A percentile compares a stretch with the other conserved stretches of the same genome.
Conservation (phyloP, 2,113 vertebrate genomes). For the Mus pahari region DNA sequence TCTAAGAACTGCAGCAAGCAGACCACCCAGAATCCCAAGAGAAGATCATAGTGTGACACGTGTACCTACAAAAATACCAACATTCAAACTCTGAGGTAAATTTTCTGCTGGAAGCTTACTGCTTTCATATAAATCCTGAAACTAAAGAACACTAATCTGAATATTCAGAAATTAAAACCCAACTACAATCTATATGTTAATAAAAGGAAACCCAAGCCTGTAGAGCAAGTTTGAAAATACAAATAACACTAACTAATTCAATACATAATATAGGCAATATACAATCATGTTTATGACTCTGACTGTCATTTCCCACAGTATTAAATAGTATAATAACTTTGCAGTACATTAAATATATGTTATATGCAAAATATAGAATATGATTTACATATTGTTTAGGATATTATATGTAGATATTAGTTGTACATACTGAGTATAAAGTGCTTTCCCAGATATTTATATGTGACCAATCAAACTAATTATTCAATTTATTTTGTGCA, state of each 20-base stretch:
- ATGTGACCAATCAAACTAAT: neutral
- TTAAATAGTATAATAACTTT: neutral
- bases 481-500: neutral
- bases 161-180: neutral
- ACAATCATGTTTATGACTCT: neutral
- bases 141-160: neutral
- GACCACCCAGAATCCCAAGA: no score
- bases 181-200: neutral
- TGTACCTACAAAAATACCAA: neutral
- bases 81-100: neutral
- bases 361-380: neutral
- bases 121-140: neutral
- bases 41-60: no score
- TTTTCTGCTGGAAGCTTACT: neutral
- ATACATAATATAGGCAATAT: neutral
- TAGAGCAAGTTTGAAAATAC: neutral
- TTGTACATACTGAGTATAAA: neutral
- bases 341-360: neutral
- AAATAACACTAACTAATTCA: conserved; percentile 19
- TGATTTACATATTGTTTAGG: neutral
- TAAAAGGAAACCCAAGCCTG: neutral
- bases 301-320: neutral
- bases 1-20: neutral
- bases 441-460: neutral
- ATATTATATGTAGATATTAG: neutral